phyloP scores from a whole-genome alignment of 1,140 invertebrate genomes.

The Papilio helenus region DNA sequence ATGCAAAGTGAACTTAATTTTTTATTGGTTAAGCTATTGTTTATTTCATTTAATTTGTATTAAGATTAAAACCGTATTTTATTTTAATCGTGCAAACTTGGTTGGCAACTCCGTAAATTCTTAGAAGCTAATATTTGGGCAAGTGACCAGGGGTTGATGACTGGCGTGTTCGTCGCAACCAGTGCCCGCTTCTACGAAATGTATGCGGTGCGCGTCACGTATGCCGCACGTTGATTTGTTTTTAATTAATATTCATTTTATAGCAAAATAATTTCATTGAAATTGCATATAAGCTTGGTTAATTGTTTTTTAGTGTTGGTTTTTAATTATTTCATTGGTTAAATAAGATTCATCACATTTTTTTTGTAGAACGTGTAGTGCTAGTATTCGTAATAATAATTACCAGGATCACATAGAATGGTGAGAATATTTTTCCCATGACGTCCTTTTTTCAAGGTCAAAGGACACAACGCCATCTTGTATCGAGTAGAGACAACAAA shows the following conservation, averaged over 20 bases:
- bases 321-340: background rate
- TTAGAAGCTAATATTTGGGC: conserved; percentile 17
- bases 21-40: too few relatives aligned
- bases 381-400: background rate
- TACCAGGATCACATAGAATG: background rate
- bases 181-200: conserved; percentile 31
- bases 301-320: background rate
- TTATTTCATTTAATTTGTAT: too few relatives aligned
- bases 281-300: background rate
- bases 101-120: conserved; percentile 45
- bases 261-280: conserved; percentile 5
- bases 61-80: too few relatives aligned
- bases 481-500: conserved; percentile 56
- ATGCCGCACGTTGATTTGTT: conserved; percentile 7
- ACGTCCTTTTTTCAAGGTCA: background rate
- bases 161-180: conserved; percentile 9
- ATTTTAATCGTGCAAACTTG: background rate
- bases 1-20: too few relatives aligned
- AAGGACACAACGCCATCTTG: conserved; percentile 60
- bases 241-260: conserved; percentile 4
- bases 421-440: background rate
- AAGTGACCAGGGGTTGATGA: conserved; percentile 28
- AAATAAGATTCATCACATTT: background rate
- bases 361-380: background rate
- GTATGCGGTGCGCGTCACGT: conserved; percentile 41